Evolutionary conservation across 2,797 vertebrate genomes (phyloP).

Genomic region (Triplophysa yarkandensis): DNA sequence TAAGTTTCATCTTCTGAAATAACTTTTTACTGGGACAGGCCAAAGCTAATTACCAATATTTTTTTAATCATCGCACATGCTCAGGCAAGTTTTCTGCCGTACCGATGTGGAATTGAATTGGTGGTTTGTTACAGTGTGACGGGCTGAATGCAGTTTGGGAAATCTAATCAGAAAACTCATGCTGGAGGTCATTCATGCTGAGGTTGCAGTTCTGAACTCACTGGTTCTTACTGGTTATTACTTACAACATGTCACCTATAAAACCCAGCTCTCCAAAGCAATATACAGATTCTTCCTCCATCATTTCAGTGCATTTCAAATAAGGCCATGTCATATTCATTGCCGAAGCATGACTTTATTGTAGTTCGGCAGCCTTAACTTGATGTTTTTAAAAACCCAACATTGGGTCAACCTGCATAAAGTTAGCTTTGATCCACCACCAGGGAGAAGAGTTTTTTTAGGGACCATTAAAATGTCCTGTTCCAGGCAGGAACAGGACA

Average conservation of each 20-base stretch:
- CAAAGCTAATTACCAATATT: background rate
- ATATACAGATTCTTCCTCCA: background rate
- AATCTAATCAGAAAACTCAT: conserved; percentile 56
- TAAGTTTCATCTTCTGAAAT: background rate
- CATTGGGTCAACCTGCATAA: no score
- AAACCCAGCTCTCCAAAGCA: background rate
- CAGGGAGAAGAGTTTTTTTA: conserved; percentile 50
- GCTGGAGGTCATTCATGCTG: conserved; percentile 57
- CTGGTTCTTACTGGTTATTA: conserved; percentile 37
- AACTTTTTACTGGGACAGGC: background rate
- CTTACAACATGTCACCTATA: background rate
- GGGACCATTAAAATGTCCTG: no score
- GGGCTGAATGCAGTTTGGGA: conserved; percentile 58
- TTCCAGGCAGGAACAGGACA: conserved; percentile 50
- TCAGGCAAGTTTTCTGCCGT: conserved; percentile 58
- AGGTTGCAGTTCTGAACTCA: conserved; percentile 58
- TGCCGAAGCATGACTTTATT: background rate
- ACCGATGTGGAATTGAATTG: conserved; percentile 55
- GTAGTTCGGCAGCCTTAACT: no score
- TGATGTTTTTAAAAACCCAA: no score
- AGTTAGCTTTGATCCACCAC: conserved; percentile 63
- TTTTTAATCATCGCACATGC: conserved; percentile 49
- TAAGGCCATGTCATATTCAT: background rate
- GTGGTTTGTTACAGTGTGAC: conserved; percentile 49
- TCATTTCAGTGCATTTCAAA: no score